phyloP scores from a whole-genome alignment of 2,113 vertebrate species.

The Crotalus viridis region DNA sequence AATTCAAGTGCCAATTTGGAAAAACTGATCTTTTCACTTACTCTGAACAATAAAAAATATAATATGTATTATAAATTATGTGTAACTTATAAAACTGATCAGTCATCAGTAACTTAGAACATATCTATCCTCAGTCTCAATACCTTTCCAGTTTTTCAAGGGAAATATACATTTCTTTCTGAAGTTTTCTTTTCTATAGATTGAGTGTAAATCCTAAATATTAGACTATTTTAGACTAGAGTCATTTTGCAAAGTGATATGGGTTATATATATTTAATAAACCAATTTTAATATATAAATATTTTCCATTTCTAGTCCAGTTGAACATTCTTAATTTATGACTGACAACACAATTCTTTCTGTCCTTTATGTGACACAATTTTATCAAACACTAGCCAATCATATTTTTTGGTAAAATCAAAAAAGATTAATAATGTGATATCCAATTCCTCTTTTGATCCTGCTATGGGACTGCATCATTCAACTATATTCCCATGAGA shows the following conservation, averaged over 20 bases:
- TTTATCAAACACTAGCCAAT: neutral
- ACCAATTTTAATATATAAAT: too few species aligned
- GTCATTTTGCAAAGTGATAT: too few species aligned
- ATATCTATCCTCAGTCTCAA: neutral
- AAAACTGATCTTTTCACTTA: neutral
- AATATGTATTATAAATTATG: neutral
- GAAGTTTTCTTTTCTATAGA: neutral
- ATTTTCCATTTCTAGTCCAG: neutral
- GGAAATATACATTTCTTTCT: neutral
- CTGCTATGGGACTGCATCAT: neutral
- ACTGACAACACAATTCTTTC: neutral
- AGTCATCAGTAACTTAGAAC: neutral
- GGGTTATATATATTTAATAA: too few species aligned
- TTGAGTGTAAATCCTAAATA: neutral
- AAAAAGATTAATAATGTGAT: neutral
- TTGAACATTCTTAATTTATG: neutral
- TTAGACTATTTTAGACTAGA: neutral
- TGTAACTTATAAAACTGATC: neutral
- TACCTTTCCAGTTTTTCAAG: neutral
- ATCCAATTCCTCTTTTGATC: neutral
- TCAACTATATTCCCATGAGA: neutral
- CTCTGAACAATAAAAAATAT: neutral
- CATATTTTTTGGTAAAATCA: neutral
- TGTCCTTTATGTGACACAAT: neutral
- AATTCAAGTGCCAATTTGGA: neutral